Evolutionary conservation across 2,797 vertebrate genomes (phyloP), one percentile per base, ranked within the genome.

Genomic region (Cossypha heuglini): DNA sequence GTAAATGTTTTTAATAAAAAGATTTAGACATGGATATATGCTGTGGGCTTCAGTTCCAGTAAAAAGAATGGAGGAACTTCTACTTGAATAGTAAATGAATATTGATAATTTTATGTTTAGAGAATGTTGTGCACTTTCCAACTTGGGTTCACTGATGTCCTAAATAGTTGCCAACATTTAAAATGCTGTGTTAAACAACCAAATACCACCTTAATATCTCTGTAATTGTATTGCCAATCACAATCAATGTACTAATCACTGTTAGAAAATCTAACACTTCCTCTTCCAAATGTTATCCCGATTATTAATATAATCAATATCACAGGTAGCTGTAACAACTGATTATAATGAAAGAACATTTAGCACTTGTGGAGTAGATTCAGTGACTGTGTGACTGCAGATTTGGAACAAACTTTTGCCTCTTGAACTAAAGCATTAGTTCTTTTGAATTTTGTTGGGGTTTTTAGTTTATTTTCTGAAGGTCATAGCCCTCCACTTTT

Each of bases 281-380:
- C 77, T 58, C 38, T 92, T 87, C 38, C 51, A 72, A 87, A 77
- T 54, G 49, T 72, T 93, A 43, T 31, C 37, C 24, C 3, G 2
- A 19, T 91, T 75, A 68, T 77, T 83, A 88, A 31, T 64, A 57
- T 45, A 85, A 93, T 89, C 78, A 6, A 94, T 94, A 95, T 21
- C 52, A 43, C 33, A 29, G 7, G 25, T 93, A 68, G 46, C 33
- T 77, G 57, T 40, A 91, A 72, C 43, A 75, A 68, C 54, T 42
- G 33, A 54, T 77, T 67, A 45, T 54, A 83, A 78, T 19, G 38
- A 55, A 87, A 68, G 33, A 28, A 43, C 11, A 13, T 77, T 33
- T 64, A 74, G 68, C 35, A n/a, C 28, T 68, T 75, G 31, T 54
- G 9, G 35, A 89, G 13, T 11, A n/a, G 14, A 29, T 51, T 51